phyloP scores from a whole-genome alignment of 1,140 invertebrate genomes.

The Polyergus mexicanus region DNA sequence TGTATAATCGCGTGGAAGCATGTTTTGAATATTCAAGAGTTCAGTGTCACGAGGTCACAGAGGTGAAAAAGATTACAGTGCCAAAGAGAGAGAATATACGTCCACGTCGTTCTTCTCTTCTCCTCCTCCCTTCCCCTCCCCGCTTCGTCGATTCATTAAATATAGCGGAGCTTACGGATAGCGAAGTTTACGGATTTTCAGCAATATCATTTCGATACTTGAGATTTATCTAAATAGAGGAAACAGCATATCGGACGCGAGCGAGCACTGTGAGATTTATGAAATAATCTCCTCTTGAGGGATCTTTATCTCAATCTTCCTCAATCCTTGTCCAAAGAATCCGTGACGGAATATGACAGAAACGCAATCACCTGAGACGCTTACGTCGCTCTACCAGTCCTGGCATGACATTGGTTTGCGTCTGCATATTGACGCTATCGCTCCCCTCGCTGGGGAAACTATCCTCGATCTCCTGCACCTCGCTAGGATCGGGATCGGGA shows the following conservation, averaged over 20 bases:
- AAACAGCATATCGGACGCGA: too few relatives aligned
- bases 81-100: background rate
- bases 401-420: constrained; percentile 76
- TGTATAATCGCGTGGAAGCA: background rate
- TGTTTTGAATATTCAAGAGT: constrained; percentile 35
- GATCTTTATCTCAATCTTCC: too few relatives aligned
- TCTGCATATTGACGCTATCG: constrained; percentile 65
- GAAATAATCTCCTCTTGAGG: too few relatives aligned
- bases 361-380: constrained; percentile 85
- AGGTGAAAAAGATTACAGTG: constrained; percentile 34
- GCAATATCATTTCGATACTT: too few relatives aligned
- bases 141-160: background rate
- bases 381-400: constrained; percentile 86
- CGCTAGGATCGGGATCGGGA: constrained; percentile 77
- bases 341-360: background rate
- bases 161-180: background rate
- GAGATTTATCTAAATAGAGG: too few relatives aligned
- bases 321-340: background rate
- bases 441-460: constrained; percentile 82
- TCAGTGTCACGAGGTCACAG: background rate
- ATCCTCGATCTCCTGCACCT: constrained; percentile 85
- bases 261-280: too few relatives aligned
- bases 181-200: background rate
- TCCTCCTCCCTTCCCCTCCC: background rate
- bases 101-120: too few relatives aligned